phyloP scores from a whole-genome alignment of 2,888 invertebrate genomes.

The Diachrysia chrysitis region DNA sequence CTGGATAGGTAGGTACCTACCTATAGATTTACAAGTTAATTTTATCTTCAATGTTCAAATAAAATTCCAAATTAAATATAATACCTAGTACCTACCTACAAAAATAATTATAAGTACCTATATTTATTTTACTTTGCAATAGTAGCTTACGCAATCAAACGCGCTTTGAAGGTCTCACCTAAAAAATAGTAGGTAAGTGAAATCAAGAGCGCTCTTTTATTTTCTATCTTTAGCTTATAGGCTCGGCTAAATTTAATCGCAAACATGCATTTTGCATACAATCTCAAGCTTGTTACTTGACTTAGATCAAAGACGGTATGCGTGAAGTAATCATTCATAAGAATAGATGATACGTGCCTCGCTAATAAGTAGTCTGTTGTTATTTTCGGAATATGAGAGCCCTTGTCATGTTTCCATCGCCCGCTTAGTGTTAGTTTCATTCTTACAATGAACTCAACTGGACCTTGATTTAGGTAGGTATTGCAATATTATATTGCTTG shows the following conservation, averaged over 20 bases:
- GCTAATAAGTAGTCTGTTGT: background rate
- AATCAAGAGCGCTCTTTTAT: background rate
- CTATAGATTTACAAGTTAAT: no score
- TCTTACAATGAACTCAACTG: background rate
- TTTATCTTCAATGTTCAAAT: no score
- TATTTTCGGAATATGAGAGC: constrained; percentile 1
- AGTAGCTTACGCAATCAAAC: background rate
- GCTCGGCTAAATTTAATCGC: background rate
- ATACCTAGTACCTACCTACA: no score
- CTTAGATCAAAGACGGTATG: background rate
- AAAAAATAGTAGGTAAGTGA: background rate
- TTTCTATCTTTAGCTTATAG: background rate
- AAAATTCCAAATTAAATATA: no score
- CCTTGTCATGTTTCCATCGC: background rate
- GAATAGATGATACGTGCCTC: background rate
- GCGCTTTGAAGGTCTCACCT: background rate
- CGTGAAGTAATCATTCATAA: constrained; percentile 2
- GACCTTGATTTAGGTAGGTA: no score
- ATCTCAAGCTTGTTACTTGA: background rate
- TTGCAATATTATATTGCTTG: no score
- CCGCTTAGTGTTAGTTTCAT: background rate
- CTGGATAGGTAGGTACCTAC: no score
- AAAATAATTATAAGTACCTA: no score
- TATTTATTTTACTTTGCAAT: background rate
- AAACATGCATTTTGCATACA: background rate